Base-by-base conservation (phyloP, 1,140 invertebrate species). In the Varroa destructor region DNA sequence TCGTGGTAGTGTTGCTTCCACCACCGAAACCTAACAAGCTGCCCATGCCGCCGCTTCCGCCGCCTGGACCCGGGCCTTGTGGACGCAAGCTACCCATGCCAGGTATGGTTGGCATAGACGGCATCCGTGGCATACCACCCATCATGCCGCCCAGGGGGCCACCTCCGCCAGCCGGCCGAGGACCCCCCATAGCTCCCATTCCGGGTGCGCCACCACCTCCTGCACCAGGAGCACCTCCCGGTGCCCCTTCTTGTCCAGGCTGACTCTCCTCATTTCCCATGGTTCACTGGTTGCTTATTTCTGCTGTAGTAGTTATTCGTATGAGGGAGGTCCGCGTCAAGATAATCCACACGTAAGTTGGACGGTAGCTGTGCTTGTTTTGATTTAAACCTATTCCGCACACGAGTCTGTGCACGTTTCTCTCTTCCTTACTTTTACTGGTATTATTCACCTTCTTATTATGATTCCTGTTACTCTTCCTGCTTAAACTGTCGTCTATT, bases 251-350 rank as follows among this genome's bases (percentile, higher is more conserved):
- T 10, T 64, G 72, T n/a, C 73, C 74, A 25, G 73, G 73, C 43
- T 75, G 74, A 46, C 74, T 75, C 37, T 71, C 71, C 57, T 75
- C 74, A 46, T 75, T 75, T 40, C 74, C 74, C 74, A 75, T 75
- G 54, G 37, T 67, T 67, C 36, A 67, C 61, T 67, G 2, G 37
- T 2, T 67, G 14, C 37, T 37, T 40, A 6, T 36, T 58, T 56
- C 55, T 56, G 12, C 57, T 67, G 1, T 14, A 40, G 61, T 67
- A 36, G 61, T 40, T 14, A 46, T 37, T 67, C 40, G 14, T 37
- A 37, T 46, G 36, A 6, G 25, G 57, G 57, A 36, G 40, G 25
- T 58, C 57, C 3, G 40, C 61, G 61, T 40, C 46, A 14, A 12
- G 37, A 58, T 12, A 12, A 67, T 67, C 61, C 46, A 51, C 46